Percentiles rank a stretch among this genome's conserved stretches.
Evolutionary conservation across 37 sponge, comb jelly and placozoan species (phyloP).

Genomic region (Ianthella basta): DNA sequence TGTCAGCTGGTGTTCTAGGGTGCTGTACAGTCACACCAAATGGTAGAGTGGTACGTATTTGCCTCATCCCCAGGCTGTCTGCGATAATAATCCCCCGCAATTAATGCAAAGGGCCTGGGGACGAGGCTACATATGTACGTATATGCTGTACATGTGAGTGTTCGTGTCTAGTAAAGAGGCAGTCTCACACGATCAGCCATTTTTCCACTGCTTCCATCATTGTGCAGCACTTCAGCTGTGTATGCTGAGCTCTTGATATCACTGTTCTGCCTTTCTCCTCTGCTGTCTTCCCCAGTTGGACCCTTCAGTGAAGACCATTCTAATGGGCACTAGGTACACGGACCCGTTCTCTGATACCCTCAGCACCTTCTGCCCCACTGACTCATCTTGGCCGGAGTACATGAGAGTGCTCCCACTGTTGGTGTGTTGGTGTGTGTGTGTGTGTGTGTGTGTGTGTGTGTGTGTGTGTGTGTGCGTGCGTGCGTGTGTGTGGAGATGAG

Average conservation of each 20-base stretch:
- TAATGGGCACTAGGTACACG: conserved; percentile 89
- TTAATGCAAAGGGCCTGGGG: too few species aligned
- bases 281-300: conserved; percentile 4
- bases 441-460: not conserved
- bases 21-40: too few species aligned
- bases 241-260: not conserved
- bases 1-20: too few species aligned
- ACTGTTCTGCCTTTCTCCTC: not conserved
- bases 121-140: not conserved
- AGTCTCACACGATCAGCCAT: too few species aligned
- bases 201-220: too few species aligned
- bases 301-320: conserved; percentile 79
- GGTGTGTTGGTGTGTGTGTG: conserved; percentile 32
- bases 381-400: conserved; percentile 83
- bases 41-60: too few species aligned
- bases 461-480: not conserved
- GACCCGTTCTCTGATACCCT: conserved; percentile 84
- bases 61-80: too few species aligned
- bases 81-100: too few species aligned
- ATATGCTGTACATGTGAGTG: not conserved
- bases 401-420: conserved; percentile 90
- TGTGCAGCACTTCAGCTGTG: too few species aligned
- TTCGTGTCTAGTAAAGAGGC: not conserved
- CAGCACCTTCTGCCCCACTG: conserved; percentile 73
- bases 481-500: conserved; percentile 3